These are phyloP conservation scores for Archocentrus centrarchus DNA, from an alignment of 2,113 vertebrate genomes.

Conservation along the genomic window DNA sequence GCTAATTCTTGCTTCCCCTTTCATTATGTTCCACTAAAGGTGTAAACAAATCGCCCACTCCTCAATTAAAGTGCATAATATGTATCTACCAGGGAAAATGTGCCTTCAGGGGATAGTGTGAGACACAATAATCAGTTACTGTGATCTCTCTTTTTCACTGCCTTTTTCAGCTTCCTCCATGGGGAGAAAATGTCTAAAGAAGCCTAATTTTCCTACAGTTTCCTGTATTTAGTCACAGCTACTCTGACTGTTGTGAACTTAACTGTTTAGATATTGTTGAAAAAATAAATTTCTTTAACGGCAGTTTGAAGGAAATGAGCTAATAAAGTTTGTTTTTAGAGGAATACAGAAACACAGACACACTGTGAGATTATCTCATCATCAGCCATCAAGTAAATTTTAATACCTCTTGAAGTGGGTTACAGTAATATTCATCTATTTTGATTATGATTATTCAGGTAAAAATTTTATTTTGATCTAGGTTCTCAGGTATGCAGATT, in stretches of 20 bases:
- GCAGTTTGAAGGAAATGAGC: not conserved
- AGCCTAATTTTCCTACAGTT: not conserved
- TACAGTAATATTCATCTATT: not conserved
- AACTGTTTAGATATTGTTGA: not conserved
- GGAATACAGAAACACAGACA: not conserved
- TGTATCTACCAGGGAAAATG: not conserved
- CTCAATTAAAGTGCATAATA: constrained; percentile 23
- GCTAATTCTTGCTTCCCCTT: constrained; percentile 11
- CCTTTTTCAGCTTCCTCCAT: constrained; percentile 12
- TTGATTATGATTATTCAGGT: not conserved
- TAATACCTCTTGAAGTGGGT: not conserved
- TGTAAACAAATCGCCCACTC: constrained; percentile 41
- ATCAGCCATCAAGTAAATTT: not conserved
- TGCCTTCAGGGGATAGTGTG: constrained; percentile 2
- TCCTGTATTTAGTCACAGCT: not conserved
- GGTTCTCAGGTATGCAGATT: not conserved
- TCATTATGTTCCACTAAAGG: constrained; percentile 25
- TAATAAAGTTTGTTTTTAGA: not conserved
- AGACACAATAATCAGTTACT: constrained; percentile 20
- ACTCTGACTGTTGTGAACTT: not conserved
- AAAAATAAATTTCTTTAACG: not conserved
- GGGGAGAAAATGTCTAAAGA: constrained; percentile 17
- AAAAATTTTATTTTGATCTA: not conserved
- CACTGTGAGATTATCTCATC: not conserved
- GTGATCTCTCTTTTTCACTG: not conserved